phyloP scores from a whole-genome alignment of 2,797 vertebrate species.

The Clarias fuscus region DNA sequence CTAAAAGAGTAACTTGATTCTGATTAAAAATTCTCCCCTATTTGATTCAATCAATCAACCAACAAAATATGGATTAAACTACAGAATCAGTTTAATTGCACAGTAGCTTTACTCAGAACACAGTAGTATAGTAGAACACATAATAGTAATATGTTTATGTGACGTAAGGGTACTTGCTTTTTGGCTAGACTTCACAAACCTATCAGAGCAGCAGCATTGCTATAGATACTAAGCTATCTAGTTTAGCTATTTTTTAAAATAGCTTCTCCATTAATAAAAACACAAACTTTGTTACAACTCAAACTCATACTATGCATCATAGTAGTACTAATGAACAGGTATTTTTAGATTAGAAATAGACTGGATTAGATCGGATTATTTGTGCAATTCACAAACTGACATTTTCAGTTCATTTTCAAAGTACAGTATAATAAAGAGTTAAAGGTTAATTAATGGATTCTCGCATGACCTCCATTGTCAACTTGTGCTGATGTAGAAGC shows the following conservation, averaged over 20 bases:
- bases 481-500: neutral
- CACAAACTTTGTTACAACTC: neutral
- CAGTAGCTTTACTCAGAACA: neutral
- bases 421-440: neutral
- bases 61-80: too few relatives aligned
- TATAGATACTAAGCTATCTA: neutral
- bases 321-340: neutral
- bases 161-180: neutral
- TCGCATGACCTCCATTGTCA: neutral
- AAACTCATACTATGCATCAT: neutral
- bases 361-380: neutral
- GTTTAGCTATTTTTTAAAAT: neutral
- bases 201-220: neutral
- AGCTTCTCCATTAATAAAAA: neutral
- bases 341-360: neutral
- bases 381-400: neutral
- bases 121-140: too few relatives aligned
- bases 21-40: too few relatives aligned
- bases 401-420: too few relatives aligned
- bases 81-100: too few relatives aligned
- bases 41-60: too few relatives aligned
- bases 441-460: neutral
- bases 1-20: too few relatives aligned
- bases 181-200: neutral
- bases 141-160: neutral